These are phyloP conservation scores for Philereme vetulata DNA, from an alignment of 2,888 invertebrate species.

Conservation along the genomic window DNA sequence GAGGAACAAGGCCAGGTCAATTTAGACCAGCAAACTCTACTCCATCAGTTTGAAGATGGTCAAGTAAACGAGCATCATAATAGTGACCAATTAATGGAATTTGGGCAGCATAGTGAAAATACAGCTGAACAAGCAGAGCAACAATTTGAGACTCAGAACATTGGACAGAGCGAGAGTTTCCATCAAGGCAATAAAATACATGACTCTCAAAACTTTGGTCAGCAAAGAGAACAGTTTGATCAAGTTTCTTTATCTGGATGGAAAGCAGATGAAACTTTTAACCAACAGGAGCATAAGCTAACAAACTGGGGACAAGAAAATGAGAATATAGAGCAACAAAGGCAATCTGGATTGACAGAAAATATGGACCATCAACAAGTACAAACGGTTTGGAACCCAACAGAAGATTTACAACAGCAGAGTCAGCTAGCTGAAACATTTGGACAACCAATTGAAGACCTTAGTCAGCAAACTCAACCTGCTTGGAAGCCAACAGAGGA, in stretches of 20 bases:
- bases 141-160: constrained; percentile 32
- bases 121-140: constrained; percentile 36
- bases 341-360: constrained; percentile 24
- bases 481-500: constrained; percentile 20
- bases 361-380: constrained; percentile 19
- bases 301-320: constrained; percentile 22
- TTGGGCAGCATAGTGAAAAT: constrained; percentile 33
- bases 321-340: constrained; percentile 30
- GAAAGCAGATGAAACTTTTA: constrained; percentile 23
- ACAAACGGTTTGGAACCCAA: constrained; percentile 22
- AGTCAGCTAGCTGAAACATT: constrained; percentile 23
- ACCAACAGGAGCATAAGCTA: constrained; percentile 28
- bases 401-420: constrained; percentile 23
- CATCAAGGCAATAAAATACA: constrained; percentile 34
- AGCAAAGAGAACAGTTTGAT: constrained; percentile 30
- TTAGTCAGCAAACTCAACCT: constrained; percentile 17
- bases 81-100: constrained; percentile 36
- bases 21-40: constrained; percentile 27
- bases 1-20: constrained; percentile 19
- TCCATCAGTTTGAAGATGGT: constrained; percentile 19
- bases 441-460: constrained; percentile 9
- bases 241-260: constrained; percentile 21
- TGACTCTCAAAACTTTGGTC: constrained; percentile 23
- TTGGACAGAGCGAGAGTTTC: constrained; percentile 33
- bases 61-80: constrained; percentile 37